Percentiles rank a stretch among this genome's conserved stretches.
Evolutionary conservation across 2,797 vertebrate species (phyloP).

Genomic region (Aeoliscus strigatus): DNA sequence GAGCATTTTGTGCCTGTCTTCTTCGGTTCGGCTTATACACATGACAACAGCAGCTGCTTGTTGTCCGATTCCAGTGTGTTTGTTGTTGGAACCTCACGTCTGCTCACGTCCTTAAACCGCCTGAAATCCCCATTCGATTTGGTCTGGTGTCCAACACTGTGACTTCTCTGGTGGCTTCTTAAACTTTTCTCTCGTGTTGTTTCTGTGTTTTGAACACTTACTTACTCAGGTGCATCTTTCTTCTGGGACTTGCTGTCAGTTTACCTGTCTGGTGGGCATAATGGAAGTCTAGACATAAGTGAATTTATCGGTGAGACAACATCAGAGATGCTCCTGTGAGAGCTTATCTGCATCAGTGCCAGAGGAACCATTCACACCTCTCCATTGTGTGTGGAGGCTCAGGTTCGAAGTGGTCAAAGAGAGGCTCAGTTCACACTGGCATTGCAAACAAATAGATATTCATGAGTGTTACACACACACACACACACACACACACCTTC

Average conservation of each 20-base stretch:
- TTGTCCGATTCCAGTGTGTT: neutral
- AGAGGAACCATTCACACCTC: slow-evolving; percentile 32
- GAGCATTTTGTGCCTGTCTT: neutral
- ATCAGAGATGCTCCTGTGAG: neutral
- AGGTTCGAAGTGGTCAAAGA: slow-evolving; percentile 21
- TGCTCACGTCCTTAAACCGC: neutral
- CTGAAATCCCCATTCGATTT: neutral
- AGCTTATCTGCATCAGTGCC: neutral
- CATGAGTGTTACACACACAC: slow-evolving; percentile 44
- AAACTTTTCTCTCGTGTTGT: slow-evolving; percentile 1
- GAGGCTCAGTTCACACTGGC: slow-evolving; percentile 14
- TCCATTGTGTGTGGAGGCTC: slow-evolving; percentile 42
- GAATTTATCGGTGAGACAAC: neutral
- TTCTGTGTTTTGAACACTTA: neutral
- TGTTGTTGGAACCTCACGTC: accelerated
- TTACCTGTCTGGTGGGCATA: neutral
- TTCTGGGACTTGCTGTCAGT: neutral
- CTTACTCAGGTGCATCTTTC: neutral
- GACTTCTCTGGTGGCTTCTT: neutral
- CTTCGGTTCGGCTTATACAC: neutral
- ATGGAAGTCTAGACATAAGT: neutral
- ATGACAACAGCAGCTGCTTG: accelerated
- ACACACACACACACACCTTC: slow-evolving; percentile 4
- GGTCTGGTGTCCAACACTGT: slow-evolving; percentile 4
- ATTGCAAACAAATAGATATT: slow-evolving; percentile 42